Conservation (phyloP, 2,888 invertebrate genomes). For the Leptodirus hochenwartii region DNA sequence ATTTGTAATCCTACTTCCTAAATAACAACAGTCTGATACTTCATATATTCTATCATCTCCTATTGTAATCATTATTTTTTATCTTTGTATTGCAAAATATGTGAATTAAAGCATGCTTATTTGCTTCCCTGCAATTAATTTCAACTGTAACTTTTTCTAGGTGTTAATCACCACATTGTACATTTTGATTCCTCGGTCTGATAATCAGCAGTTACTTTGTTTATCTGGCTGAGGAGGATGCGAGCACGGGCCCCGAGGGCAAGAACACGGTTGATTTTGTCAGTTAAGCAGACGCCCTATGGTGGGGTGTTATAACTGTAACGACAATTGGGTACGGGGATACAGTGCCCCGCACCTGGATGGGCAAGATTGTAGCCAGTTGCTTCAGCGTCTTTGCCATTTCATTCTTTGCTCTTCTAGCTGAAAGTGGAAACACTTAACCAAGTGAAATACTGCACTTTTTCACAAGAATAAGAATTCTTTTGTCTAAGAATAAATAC, state of each 20-base stretch:
- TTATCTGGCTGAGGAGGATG: slow-evolving; percentile 66
- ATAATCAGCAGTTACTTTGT: slow-evolving; percentile 76
- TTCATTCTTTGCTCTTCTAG: slow-evolving; percentile 72
- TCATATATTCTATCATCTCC: too few species aligned
- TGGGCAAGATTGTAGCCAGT: slow-evolving; percentile 70
- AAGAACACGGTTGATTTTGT: slow-evolving; percentile 42
- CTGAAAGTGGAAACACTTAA: too few species aligned
- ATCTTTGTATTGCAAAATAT: too few species aligned
- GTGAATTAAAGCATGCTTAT: too few species aligned
- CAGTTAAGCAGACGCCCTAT: slow-evolving; percentile 69
- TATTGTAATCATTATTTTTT: too few species aligned
- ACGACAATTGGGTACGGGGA: slow-evolving; percentile 81
- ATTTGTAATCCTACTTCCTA: too few species aligned
- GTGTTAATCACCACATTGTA: slow-evolving; percentile 69
- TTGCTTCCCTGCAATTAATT: too few species aligned
- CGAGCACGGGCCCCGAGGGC: slow-evolving; percentile 36
- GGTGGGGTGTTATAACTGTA: slow-evolving; percentile 57
- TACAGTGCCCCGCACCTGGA: slow-evolving; percentile 72
- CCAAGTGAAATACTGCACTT: too few species aligned
- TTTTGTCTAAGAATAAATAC: too few species aligned
- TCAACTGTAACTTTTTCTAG: too few species aligned
- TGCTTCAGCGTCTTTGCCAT: slow-evolving; percentile 77
- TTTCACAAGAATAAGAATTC: too few species aligned
- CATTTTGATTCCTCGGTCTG: slow-evolving; percentile 66
- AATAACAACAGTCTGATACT: too few species aligned